These are phyloP conservation scores for Parascotia fuliginaria DNA, from an alignment of 2,888 invertebrate genomes.

Conservation along the genomic window DNA sequence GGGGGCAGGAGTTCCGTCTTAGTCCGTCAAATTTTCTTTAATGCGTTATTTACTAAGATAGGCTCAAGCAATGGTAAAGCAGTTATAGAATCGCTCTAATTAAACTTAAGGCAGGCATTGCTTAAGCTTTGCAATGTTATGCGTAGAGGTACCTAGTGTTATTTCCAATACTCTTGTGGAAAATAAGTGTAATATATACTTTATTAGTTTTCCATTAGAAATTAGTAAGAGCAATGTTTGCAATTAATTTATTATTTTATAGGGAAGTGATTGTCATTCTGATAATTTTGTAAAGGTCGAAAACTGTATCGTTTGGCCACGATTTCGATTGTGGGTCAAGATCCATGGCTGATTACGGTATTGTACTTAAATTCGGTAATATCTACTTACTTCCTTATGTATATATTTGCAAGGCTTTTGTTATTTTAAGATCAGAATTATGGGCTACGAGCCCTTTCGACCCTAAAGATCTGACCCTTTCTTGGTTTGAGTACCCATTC, in stretches of 20 bases:
- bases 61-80: not conserved
- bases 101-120: too few relatives aligned
- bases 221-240: conserved; percentile 27
- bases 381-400: not conserved
- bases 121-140: too few relatives aligned
- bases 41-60: not conserved
- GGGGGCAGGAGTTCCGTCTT: not conserved
- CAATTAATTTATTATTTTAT: conserved; percentile 27
- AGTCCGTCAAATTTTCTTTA: not conserved
- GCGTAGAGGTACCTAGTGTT: too few relatives aligned
- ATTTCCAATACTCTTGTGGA: not conserved
- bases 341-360: conserved; percentile 20
- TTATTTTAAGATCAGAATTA: too few relatives aligned
- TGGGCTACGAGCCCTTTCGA: too few relatives aligned
- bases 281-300: conserved; percentile 31
- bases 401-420: not conserved
- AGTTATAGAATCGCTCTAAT: not conserved
- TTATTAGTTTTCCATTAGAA: conserved; percentile 12
- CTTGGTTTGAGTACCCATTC: too few relatives aligned
- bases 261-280: conserved; percentile 36
- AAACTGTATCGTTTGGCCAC: conserved; percentile 32
- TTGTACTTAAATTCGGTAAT: conserved; percentile 5
- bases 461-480: too few relatives aligned
- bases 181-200: conserved; percentile 12
- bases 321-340: conserved; percentile 41